A percentile compares a stretch with the other conserved stretches of the same genome.
These are phyloP conservation scores for Helleia helle DNA, from an alignment of 2,888 invertebrate genomes.

Conservation along the genomic window DNA sequence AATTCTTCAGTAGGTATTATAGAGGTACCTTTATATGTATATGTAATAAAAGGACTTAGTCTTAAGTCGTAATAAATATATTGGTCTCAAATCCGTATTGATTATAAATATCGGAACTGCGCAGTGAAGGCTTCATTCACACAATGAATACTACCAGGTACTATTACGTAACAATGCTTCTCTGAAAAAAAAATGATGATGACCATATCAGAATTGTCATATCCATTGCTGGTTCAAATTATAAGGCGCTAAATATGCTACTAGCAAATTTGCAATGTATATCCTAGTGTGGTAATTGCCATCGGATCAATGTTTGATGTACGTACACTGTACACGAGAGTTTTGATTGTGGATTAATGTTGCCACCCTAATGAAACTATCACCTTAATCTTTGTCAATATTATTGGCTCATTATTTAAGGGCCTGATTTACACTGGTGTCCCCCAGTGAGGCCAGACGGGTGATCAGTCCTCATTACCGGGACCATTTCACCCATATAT, in stretches of 20 bases:
- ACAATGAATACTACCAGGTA: conserved; percentile 4
- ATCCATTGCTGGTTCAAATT: conserved; percentile 2
- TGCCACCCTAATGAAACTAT: not conserved
- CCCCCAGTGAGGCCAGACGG: too few species aligned
- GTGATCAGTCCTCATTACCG: too few species aligned
- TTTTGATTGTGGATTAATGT: not conserved
- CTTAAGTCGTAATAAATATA: not conserved
- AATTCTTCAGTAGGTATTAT: too few species aligned
- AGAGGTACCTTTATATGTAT: not conserved
- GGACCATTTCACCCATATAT: too few species aligned
- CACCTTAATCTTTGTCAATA: too few species aligned
- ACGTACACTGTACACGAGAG: too few species aligned
- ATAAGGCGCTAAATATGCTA: not conserved
- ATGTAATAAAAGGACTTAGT: not conserved
- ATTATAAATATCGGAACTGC: conserved; percentile 15
- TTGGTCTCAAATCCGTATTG: conserved; percentile 14
- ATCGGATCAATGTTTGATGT: not conserved
- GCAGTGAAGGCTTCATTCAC: conserved; percentile 17
- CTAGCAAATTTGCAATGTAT: not conserved
- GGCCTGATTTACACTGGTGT: too few species aligned
- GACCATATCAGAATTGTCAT: not conserved
- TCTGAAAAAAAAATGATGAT: not conserved
- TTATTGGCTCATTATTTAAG: too few species aligned
- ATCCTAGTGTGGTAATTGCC: not conserved
- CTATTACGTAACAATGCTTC: not conserved